A percentile compares a stretch with the other conserved stretches of the same genome.
These are phyloP conservation scores for Popillia japonica DNA, from an alignment of 1,140 invertebrate genomes.

Conservation along the genomic window DNA sequence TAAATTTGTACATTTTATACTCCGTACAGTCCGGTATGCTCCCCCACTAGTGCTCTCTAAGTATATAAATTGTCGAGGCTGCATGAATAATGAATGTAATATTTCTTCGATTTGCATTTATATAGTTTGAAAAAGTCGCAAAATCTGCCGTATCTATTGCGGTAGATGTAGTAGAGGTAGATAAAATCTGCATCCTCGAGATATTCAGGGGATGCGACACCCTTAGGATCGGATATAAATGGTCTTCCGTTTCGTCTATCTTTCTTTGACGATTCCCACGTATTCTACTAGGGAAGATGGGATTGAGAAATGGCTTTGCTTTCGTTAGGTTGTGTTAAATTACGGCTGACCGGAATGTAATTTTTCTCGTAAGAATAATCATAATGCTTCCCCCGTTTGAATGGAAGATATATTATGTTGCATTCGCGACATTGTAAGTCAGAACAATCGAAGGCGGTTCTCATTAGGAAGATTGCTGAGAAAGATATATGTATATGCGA, in stretches of 20 bases:
- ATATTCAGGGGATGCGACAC: not conserved
- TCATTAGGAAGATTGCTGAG: not conserved
- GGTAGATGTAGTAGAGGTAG: not conserved
- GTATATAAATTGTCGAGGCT: not conserved
- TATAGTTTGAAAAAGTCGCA: not conserved
- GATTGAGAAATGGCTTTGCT: not conserved
- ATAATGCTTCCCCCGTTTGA: not conserved
- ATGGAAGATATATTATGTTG: not conserved
- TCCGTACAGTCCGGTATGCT: not conserved
- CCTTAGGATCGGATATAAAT: not conserved
- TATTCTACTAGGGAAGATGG: not conserved
- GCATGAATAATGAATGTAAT: constrained; percentile 19
- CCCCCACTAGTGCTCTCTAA: not conserved
- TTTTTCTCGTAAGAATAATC: not conserved
- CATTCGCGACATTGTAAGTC: not conserved
- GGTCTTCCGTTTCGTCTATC: not conserved
- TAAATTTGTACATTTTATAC: constrained; percentile 4
- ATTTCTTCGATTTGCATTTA: constrained; percentile 11
- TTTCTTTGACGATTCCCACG: not conserved
- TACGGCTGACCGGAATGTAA: constrained; percentile 11
- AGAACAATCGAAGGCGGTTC: not conserved
- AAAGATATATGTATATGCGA: not conserved
- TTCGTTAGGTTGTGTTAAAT: not conserved
- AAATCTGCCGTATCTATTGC: not conserved
- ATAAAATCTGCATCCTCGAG: not conserved